These are phyloP conservation scores for Chrysotoxum bicinctum DNA, from an alignment of 2,888 invertebrate genomes.

Conservation along the genomic window DNA sequence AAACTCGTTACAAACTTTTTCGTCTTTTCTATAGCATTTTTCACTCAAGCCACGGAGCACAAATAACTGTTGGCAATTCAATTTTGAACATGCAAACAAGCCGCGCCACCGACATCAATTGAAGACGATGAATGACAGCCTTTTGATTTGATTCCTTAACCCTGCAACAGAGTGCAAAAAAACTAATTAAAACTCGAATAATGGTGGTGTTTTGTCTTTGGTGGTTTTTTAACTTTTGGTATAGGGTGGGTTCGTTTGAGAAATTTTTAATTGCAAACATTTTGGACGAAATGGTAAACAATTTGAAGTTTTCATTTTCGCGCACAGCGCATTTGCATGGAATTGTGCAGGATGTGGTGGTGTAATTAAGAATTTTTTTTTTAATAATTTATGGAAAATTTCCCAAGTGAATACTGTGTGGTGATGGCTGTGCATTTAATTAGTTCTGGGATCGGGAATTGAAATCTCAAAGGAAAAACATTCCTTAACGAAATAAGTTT, in stretches of 20 bases:
- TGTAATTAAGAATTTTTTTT: constrained; percentile 62
- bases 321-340: constrained; percentile 59
- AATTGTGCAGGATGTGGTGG: constrained; percentile 71
- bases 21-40: constrained; percentile 2
- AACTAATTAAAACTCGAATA: constrained; percentile 72
- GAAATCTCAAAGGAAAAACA: constrained; percentile 50
- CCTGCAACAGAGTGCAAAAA: constrained; percentile 65
- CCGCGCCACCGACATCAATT: constrained; percentile 52
- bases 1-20: constrained; percentile 54
- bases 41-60: constrained; percentile 15
- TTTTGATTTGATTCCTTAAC: constrained; percentile 61
- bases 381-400: constrained; percentile 67
- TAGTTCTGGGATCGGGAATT: constrained; percentile 66
- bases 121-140: constrained; percentile 58
- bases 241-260: constrained; percentile 20
- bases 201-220: constrained; percentile 68
- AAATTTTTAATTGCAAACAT: constrained; percentile 71
- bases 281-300: constrained; percentile 70
- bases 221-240: not conserved
- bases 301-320: constrained; percentile 67
- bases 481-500: constrained; percentile 33
- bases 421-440: constrained; percentile 58
- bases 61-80: constrained; percentile 62
- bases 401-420: constrained; percentile 55
- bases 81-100: constrained; percentile 69